phyloP scores from a whole-genome alignment of 2,888 invertebrate species.

The Dolichopus griseipennis region DNA sequence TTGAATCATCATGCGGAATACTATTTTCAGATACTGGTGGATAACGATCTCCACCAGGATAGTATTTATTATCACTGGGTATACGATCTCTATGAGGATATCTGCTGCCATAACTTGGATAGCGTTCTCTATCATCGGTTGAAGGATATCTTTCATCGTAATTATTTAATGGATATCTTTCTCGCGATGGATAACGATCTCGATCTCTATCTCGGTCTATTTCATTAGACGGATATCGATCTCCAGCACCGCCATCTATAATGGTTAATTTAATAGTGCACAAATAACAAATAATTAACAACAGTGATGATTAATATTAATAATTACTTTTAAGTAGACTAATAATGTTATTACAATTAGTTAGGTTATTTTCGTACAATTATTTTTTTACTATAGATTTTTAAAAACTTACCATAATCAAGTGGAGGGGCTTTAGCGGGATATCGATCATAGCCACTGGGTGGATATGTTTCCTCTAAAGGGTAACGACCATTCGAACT shows the following conservation, averaged over 20 bases:
- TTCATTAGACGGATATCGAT: slow-evolving; percentile 1
- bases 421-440: slow-evolving; percentile 23
- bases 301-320: background rate
- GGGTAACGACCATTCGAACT: background rate
- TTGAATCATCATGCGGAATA: slow-evolving; percentile 17
- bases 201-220: slow-evolving; percentile 39
- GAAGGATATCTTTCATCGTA: slow-evolving; percentile 48
- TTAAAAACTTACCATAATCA: background rate
- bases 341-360: background rate
- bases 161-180: slow-evolving; percentile 34
- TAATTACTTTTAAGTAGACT: background rate
- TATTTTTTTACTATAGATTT: background rate
- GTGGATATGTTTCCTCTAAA: slow-evolving; percentile 27
- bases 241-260: background rate
- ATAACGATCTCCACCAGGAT: slow-evolving; percentile 19
- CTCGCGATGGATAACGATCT: slow-evolving; percentile 43
- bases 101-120: slow-evolving; percentile 21
- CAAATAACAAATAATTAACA: background rate
- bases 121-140: slow-evolving; percentile 34
- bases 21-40: slow-evolving; percentile 24
- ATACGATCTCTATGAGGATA: slow-evolving; percentile 16
- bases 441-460: slow-evolving; percentile 35
- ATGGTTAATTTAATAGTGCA: slow-evolving; percentile 1
- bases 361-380: background rate
- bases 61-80: slow-evolving; percentile 18